These are phyloP conservation scores for Sitophilus oryzae DNA, from an alignment of 1,140 invertebrate genomes.

Conservation along the genomic window DNA sequence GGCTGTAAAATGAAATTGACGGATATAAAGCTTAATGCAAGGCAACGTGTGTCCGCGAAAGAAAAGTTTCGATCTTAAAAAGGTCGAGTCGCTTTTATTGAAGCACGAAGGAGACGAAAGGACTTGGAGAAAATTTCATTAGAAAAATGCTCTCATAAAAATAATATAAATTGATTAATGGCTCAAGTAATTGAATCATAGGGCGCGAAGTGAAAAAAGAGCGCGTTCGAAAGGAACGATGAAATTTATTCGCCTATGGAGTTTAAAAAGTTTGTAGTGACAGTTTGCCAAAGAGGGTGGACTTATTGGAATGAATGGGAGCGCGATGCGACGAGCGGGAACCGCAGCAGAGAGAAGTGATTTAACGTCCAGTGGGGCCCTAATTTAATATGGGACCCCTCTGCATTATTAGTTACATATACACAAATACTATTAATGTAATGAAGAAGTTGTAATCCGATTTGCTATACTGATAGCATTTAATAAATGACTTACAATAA, in stretches of 20 bases:
- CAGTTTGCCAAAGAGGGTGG: constrained; percentile 36
- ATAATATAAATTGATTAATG: constrained; percentile 43
- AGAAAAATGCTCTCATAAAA: constrained; percentile 38
- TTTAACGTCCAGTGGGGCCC: constrained; percentile 37
- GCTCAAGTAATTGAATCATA: constrained; percentile 40
- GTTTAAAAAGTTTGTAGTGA: constrained; percentile 41
- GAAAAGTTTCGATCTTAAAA: constrained; percentile 19
- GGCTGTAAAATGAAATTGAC: background rate
- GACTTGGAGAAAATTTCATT: constrained; percentile 34
- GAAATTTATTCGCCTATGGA: constrained; percentile 40
- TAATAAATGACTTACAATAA: constrained; percentile 23
- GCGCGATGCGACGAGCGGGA: constrained; percentile 28
- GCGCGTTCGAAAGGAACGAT: constrained; percentile 35
- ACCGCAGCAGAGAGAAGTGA: constrained; percentile 35
- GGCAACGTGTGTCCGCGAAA: constrained; percentile 7
- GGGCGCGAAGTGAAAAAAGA: constrained; percentile 40
- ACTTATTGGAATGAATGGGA: constrained; percentile 38
- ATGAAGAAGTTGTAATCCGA: constrained; percentile 37
- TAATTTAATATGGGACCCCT: constrained; percentile 40
- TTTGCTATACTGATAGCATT: constrained; percentile 28
- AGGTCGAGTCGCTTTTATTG: constrained; percentile 23
- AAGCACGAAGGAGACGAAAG: constrained; percentile 19
- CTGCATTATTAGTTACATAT: constrained; percentile 38
- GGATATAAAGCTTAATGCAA: constrained; percentile 9
- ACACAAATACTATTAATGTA: constrained; percentile 39